Evolutionary conservation across 2,113 vertebrate species (phyloP), one percentile per base, ranked within the genome.

Genomic region (Morone chrysops): DNA sequence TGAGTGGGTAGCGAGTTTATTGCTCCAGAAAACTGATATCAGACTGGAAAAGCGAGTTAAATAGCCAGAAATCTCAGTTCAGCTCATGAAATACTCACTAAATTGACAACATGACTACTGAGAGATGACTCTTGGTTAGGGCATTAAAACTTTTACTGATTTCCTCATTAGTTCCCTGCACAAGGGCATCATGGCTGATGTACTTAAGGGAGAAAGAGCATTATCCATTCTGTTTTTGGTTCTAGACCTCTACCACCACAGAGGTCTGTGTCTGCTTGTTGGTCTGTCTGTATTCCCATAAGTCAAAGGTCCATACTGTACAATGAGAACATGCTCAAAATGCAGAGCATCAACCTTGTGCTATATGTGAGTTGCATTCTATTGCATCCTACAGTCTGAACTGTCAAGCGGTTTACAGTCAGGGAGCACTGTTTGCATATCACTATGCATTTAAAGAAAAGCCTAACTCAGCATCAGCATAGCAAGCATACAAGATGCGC

Each of bases 261-360:
- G 12, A 68, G 12, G 25, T 14, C n/a, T 77, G 20, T 65, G 62
- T 51, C 25, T 62, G 59, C 50, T 36, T 65, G 17, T 25, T 36
- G 3, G 45, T n/a, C 51, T 41, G 50, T 54, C 13, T 70, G 41
- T 36, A 75, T 70, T 78, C n/a, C 47, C 17, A 4, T 68, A 40
- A 31, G n/a, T 25, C 53, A 69, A 59, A 73, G 57, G 54, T 76
- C 56, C 25, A 65, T 51, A 68, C 20, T 76, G 67, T 72, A 68
- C 31, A 56, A 6, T 61, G 40, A 43, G 16, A 62, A 6, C 47
- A 69, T 16, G 13, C 16, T 80, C 50, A 56, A 50, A 66, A 61
- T 10, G 63, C 62, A 77, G 48, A 4, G 2, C 53, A 38, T 47
- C 51, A 74, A 31, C 10, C 17, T 61, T 57, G 60, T 40, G 17